Evolutionary conservation across 1,140 invertebrate species (phyloP), one percentile per base, ranked within the genome.

Genomic region (Holotrichia oblita): DNA sequence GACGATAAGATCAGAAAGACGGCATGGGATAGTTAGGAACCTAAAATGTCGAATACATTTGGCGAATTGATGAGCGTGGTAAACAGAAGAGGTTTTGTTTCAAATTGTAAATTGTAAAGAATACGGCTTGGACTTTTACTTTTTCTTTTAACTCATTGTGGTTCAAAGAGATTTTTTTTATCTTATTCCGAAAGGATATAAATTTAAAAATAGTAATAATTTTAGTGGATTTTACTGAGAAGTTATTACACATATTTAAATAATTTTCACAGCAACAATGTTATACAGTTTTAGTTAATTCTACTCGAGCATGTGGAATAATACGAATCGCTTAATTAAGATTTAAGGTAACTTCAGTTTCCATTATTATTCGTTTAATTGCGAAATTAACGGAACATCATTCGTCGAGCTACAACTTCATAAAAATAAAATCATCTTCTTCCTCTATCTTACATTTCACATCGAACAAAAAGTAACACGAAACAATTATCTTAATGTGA

Each of bases 401-500:
- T 55, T 17, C 12, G n/a, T 17, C 14, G 14, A 17, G n/a, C 6
- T n/a, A 9, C 48, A 7, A 14, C 48, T 14, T 17, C 48, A n/a
- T 55, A 14, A 55, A n/a, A 55, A 14, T 55, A 17, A 55, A 55
- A 55, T 55, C 48, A 17, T 7, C 12, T 55, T 55, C 6, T n/a
- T 17, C n/a, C 6, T 55, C 48, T 7, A 14, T 14, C 27, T 34
- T 34, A 17, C 48, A 17, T 55, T 55, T 55, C 17, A 6, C 48
- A 55, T 55, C 48, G 14, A 3, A 7, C n/a, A 55, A 55, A 55
- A 55, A 55, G 12, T 55, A 17, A 17, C 48, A 55, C 48, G 48
- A 55, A 55, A 55, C 14, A 55, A 55, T 55, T 55, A 55, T 55
- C 48, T 55, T 55, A 55, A 55, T 55, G 48, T 17, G 17, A 55